Conservation (phyloP, 2,113 vertebrate genomes). For the Carassius gibelio region DNA sequence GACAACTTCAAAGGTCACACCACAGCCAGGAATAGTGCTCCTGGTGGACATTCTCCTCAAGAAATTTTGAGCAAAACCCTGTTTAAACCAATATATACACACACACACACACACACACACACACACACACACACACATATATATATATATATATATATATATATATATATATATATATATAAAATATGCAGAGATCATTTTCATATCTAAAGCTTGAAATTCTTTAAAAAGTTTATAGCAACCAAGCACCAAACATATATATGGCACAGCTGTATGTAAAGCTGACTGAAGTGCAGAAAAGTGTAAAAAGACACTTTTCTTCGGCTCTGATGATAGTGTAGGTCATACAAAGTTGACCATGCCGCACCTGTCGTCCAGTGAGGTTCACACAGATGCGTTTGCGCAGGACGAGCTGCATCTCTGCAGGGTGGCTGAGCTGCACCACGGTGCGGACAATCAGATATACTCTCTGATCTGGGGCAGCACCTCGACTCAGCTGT, state of each 20-base stretch:
- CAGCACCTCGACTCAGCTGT: constrained; percentile 87
- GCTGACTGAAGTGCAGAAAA: neutral
- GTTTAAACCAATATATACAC: neutral
- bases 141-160: no score
- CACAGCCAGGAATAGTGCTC: constrained; percentile 90
- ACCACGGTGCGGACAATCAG: constrained; percentile 85
- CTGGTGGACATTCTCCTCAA: constrained; percentile 90
- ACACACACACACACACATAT: no score
- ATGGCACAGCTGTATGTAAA: neutral
- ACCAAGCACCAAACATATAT: neutral
- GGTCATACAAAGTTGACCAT: neutral
- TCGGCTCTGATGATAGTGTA: neutral
- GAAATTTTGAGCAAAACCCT: constrained; percentile 95
- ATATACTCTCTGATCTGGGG: constrained; percentile 87
- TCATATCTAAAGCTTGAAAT: no score
- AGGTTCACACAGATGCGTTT: constrained; percentile 93
- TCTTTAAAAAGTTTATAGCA: neutral
- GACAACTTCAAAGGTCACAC: constrained; percentile 95
- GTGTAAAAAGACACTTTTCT: neutral
- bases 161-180: no score
- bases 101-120: no score
- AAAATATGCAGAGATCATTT: neutral
- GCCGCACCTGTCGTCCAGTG: constrained; percentile 80
- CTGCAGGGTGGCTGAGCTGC: constrained; percentile 93
- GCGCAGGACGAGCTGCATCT: constrained; percentile 92